phyloP scores from a whole-genome alignment of 2,113 vertebrate genomes.

The Hymenochirus boettgeri region DNA sequence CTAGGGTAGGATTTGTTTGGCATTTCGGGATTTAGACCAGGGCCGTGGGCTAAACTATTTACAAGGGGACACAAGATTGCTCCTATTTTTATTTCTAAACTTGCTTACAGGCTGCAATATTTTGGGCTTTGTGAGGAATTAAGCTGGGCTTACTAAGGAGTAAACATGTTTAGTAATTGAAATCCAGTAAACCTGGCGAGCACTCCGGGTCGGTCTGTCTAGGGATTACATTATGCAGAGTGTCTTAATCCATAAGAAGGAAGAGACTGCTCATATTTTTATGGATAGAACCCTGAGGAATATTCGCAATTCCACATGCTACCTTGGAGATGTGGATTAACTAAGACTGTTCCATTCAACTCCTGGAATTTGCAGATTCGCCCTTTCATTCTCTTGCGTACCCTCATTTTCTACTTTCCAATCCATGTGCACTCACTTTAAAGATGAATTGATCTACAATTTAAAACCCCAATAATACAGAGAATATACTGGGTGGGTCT shows the following conservation, averaged over 20 bases:
- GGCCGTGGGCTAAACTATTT: conserved; percentile 77
- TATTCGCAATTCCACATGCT: no score
- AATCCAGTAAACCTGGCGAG: conserved; percentile 62
- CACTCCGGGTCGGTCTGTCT: conserved; percentile 56
- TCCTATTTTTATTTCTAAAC: conserved; percentile 63
- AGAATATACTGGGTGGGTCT: no score
- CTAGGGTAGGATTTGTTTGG: conserved; percentile 72
- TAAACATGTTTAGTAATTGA: conserved; percentile 75
- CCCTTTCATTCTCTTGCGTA: no score
- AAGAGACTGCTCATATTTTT: conserved; percentile 41
- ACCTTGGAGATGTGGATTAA: no score
- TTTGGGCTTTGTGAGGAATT: conserved; percentile 68
- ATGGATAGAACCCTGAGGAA: no score
- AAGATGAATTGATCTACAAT: no score
- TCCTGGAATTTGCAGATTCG: no score
- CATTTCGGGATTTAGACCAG: conserved; percentile 77
- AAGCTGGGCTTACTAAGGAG: conserved; percentile 76
- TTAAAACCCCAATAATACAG: no score
- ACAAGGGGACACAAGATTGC: conserved; percentile 71
- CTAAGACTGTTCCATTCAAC: no score
- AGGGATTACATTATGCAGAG: conserved; percentile 69
- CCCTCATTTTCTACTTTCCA: no score
- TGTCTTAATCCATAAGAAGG: conserved; percentile 62
- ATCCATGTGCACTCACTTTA: no score
- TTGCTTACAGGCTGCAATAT: conserved; percentile 71